These are phyloP conservation scores for Podiceps cristatus DNA, from an alignment of 2,113 vertebrate species.

Conservation along the genomic window DNA sequence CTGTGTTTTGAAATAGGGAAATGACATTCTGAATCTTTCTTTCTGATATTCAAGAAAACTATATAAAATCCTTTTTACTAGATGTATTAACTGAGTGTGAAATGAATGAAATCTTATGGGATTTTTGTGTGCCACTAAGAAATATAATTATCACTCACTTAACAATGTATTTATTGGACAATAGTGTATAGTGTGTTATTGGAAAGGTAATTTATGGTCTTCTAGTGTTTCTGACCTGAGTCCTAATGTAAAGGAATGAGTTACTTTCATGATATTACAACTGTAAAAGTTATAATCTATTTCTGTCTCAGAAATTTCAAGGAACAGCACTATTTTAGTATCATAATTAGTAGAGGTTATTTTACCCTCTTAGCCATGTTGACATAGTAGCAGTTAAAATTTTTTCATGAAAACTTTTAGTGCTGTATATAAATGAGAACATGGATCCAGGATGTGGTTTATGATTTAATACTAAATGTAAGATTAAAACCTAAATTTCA, in stretches of 20 bases:
- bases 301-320: background rate
- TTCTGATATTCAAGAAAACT: background rate
- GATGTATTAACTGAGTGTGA: background rate
- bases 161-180: background rate
- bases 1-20: background rate
- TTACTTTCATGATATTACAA: background rate
- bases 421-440: background rate
- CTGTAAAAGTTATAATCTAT: background rate
- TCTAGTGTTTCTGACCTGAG: background rate
- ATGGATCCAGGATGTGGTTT: background rate
- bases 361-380: background rate
- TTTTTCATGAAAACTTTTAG: background rate
- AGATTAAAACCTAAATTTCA: background rate
- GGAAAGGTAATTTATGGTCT: background rate
- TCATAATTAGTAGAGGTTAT: background rate
- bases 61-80: background rate
- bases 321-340: background rate
- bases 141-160: background rate
- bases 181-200: background rate
- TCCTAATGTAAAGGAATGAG: background rate
- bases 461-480: background rate
- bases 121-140: background rate
- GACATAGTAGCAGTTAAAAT: background rate
- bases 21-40: background rate
- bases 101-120: background rate